phyloP scores from a whole-genome alignment of 2,797 vertebrate species.

The Loriculus beryllinus region DNA sequence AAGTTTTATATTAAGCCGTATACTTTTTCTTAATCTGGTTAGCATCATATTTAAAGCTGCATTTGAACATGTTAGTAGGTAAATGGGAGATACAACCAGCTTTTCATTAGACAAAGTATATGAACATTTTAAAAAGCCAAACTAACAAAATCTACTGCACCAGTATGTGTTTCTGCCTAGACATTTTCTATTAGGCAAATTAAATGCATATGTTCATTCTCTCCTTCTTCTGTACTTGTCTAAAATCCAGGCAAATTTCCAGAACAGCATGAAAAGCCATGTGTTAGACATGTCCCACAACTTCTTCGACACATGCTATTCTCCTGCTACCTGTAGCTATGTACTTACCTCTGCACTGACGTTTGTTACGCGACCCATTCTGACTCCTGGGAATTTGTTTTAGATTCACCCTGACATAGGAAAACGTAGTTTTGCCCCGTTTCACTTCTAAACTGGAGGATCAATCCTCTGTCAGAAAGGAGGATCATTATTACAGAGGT shows the following conservation, averaged over 20 bases:
- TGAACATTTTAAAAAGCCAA: neutral
- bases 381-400: neutral
- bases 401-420: neutral
- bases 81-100: neutral
- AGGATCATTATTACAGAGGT: neutral
- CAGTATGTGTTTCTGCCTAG: neutral
- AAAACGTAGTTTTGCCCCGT: neutral
- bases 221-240: neutral
- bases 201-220: neutral
- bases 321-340: slow-evolving; percentile 1
- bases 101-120: neutral
- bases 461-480: neutral
- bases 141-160: neutral
- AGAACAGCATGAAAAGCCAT: neutral
- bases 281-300: neutral
- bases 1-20: slow-evolving; percentile 29
- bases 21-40: slow-evolving; percentile 25
- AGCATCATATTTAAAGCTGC: neutral
- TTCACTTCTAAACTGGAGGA: neutral
- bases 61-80: neutral
- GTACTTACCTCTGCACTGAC: neutral
- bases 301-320: neutral
- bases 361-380: neutral
- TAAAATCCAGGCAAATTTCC: neutral
- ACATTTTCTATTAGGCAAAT: slow-evolving; percentile 31